Conservation (phyloP, 2,888 invertebrate genomes). For the Yponomeuta malinellus region DNA sequence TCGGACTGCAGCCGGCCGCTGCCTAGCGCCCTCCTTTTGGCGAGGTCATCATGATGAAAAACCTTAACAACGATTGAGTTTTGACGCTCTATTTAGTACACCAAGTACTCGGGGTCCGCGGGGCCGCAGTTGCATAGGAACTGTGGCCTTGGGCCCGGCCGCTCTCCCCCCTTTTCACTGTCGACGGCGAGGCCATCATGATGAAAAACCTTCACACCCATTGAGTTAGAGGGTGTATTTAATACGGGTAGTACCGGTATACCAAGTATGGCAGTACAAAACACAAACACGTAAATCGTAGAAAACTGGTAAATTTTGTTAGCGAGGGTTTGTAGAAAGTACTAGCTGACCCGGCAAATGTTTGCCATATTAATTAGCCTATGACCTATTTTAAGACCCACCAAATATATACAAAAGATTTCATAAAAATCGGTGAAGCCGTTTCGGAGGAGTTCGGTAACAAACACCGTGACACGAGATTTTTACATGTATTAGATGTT, state of each 20-base stretch:
- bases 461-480: too few relatives aligned
- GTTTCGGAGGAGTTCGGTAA: too few relatives aligned
- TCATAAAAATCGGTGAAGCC: too few relatives aligned
- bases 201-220: conserved; percentile 34
- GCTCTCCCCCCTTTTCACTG: conserved; percentile 30
- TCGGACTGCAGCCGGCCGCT: conserved; percentile 19
- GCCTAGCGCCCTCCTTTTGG: conserved; percentile 26
- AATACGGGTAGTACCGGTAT: background rate
- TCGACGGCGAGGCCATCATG: conserved; percentile 22
- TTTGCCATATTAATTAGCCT: too few relatives aligned
- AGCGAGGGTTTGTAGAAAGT: too few relatives aligned
- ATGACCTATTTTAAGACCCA: too few relatives aligned
- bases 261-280: background rate
- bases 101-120: background rate
- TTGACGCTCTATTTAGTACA: background rate
- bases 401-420: too few relatives aligned
- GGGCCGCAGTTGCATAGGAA: background rate
- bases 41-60: conserved; percentile 28
- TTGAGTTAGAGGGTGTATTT: conserved; percentile 2
- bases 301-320: too few relatives aligned
- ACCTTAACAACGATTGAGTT: conserved; percentile 32
- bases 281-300: too few relatives aligned
- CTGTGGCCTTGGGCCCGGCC: conserved; percentile 13
- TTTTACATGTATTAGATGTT: background rate
- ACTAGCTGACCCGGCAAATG: background rate